A percentile compares a stretch with the other conserved stretches of the same genome.
Conservation (phyloP, 2,113 vertebrate genomes). For the Urocolius indicus region DNA sequence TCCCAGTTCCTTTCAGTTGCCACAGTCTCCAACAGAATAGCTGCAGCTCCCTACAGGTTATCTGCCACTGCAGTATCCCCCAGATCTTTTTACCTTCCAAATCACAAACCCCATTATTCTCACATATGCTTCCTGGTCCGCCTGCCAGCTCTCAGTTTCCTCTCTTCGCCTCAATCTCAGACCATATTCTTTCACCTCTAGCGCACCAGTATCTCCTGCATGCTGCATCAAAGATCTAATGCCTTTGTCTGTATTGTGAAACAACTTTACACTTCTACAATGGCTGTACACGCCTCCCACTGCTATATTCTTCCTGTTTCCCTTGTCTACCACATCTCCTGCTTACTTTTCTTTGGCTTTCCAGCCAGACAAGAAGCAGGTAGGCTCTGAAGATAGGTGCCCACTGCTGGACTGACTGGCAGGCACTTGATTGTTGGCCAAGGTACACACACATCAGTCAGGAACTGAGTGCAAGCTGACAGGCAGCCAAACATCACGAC, state of each 20-base stretch:
- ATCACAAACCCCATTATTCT: neutral
- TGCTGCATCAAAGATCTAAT: neutral
- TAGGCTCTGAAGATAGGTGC: neutral
- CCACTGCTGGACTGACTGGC: neutral
- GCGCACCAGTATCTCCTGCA: neutral
- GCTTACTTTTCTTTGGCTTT: neutral
- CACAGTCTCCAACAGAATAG: neutral
- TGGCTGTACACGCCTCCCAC: neutral
- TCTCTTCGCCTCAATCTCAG: neutral
- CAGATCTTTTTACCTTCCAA: neutral
- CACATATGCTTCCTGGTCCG: neutral
- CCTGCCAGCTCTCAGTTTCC: neutral
- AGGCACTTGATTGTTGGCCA: neutral
- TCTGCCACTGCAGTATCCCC: neutral
- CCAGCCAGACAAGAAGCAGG: constrained; percentile 2
- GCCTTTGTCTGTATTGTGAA: neutral
- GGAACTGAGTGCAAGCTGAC: neutral
- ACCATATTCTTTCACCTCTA: neutral
- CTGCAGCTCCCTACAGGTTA: neutral
- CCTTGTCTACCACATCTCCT: neutral
- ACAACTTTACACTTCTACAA: neutral
- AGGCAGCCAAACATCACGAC: neutral
- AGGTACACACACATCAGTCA: neutral
- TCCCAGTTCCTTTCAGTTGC: neutral
- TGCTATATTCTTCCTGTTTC: neutral